These are phyloP conservation scores for Caenorhabditis remanei DNA, from an alignment of 1,140 invertebrate genomes.

Conservation along the genomic window DNA sequence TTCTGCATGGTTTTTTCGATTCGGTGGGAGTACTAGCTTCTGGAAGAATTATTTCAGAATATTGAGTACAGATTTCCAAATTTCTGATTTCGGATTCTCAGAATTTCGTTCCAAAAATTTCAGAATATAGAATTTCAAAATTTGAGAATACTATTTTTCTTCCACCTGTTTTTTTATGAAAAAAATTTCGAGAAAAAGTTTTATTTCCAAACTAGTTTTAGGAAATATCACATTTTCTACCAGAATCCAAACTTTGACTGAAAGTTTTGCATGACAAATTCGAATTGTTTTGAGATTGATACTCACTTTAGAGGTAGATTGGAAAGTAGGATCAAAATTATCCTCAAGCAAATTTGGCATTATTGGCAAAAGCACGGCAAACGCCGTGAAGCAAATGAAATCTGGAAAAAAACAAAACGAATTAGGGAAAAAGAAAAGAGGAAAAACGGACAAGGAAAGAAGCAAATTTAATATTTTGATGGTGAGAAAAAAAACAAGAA, in stretches of 20 bases:
- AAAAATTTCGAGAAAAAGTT: too few relatives aligned
- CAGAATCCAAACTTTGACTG: too few relatives aligned
- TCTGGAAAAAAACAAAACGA: neutral
- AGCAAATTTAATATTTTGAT: conserved; percentile 43
- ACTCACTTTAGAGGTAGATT: conserved; percentile 35
- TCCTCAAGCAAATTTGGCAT: conserved; percentile 34
- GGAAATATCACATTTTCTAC: too few relatives aligned
- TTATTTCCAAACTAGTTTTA: too few relatives aligned
- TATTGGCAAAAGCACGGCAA: conserved; percentile 7
- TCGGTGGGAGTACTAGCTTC: neutral
- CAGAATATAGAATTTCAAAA: too few relatives aligned
- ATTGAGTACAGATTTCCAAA: neutral
- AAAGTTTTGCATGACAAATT: too few relatives aligned
- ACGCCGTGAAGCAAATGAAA: neutral
- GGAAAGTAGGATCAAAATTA: conserved; percentile 31
- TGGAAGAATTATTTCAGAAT: neutral
- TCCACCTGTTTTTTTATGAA: too few relatives aligned
- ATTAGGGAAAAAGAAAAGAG: neutral
- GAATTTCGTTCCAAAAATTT: too few relatives aligned
- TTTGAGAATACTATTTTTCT: too few relatives aligned
- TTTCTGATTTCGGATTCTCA: neutral
- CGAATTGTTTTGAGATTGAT: neutral
- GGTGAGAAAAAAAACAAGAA: neutral
- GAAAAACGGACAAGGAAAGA: neutral
- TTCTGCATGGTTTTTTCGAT: conserved; percentile 25